Evolutionary conservation across 1,140 invertebrate species (phyloP).

Genomic region (Pachypsylla venusta): DNA sequence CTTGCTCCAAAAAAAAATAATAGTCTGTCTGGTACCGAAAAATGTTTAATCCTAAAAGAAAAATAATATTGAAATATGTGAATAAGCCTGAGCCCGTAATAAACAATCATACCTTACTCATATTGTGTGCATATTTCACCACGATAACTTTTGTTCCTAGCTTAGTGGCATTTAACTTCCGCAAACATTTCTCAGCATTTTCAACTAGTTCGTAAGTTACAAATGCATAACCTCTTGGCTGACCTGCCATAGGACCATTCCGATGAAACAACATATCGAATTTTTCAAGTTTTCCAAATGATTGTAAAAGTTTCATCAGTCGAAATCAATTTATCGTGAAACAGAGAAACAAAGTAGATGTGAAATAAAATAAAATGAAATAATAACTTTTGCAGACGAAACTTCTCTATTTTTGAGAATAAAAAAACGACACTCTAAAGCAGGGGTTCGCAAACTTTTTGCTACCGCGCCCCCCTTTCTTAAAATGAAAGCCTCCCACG

Average conservation of each 20-base stretch:
- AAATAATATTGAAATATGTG: conserved; percentile 14
- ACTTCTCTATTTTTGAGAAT: conserved; percentile 9
- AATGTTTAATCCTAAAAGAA: not conserved
- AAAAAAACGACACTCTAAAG: not conserved
- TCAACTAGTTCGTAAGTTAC: conserved; percentile 59
- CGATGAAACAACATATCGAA: conserved; percentile 89
- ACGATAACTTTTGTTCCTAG: conserved; percentile 57
- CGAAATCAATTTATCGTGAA: conserved; percentile 54
- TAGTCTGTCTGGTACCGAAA: no score
- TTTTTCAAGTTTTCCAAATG: conserved; percentile 79
- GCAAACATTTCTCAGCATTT: conserved; percentile 48
- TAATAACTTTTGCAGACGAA: conserved; percentile 13
- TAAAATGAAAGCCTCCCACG: not conserved
- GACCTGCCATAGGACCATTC: conserved; percentile 67
- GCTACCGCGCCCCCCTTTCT: no score
- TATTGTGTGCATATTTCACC: conserved; percentile 66
- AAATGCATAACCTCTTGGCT: conserved; percentile 85
- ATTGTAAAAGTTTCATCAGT: conserved; percentile 85
- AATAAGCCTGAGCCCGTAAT: conserved; percentile 9
- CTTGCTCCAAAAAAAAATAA: no score
- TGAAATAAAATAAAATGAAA: conserved; percentile 20
- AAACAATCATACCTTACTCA: conserved; percentile 41
- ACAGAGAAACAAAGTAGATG: conserved; percentile 30
- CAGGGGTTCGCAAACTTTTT: no score
- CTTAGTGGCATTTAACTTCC: conserved; percentile 53